Evolutionary conservation across 1,140 invertebrate species (phyloP), one percentile per base, ranked within the genome.

Genomic region (Cephus cinctus): DNA sequence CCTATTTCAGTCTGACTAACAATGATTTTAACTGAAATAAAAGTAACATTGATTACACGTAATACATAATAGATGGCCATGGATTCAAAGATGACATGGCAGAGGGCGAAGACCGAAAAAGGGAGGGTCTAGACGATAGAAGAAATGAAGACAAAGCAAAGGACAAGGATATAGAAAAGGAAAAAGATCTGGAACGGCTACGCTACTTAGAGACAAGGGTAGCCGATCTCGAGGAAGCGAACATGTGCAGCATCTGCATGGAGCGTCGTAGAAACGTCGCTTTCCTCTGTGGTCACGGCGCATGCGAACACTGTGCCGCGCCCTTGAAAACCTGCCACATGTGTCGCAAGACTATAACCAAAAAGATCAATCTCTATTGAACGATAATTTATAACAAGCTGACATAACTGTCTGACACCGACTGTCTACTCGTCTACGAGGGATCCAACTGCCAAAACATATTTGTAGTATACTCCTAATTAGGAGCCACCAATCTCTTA

Each of bases 301-400:
- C 91, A 4, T 96, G 93, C 76, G 83, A 86, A 21, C 81, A 84
- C 39, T 96, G 93, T 65, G 85, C 90, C 1, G 83, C 88, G 43
- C 88, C 90, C 1, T 73, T 96, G 2, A 85, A 83, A 63, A 89
- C 83, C 5, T 96, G 93, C 78, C 93, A 95, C 75, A 95, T 96
- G 90, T 96, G 92, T 77, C 81, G 93, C 23, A 89, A 92, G 74
- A 84, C 86, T 5, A 94, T 96, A 63, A 84, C 86, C 11, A 89
- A 90, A 67, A 94, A 92, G 69, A 95, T 95, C 56, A 91, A 90
- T 73, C 79, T 94, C 20, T 88, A 87, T 67, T 87, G 78, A 43
- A 47, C 22, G 9, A 25, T 19, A 12, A 9, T n/a, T n/a, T n/a
- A n/a, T n/a, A n/a, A n/a, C n/a, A n/a, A n/a, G n/a, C n/a, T n/a